phyloP scores from a whole-genome alignment of 1,140 invertebrate species.

The Meloidogyne exigua region DNA sequence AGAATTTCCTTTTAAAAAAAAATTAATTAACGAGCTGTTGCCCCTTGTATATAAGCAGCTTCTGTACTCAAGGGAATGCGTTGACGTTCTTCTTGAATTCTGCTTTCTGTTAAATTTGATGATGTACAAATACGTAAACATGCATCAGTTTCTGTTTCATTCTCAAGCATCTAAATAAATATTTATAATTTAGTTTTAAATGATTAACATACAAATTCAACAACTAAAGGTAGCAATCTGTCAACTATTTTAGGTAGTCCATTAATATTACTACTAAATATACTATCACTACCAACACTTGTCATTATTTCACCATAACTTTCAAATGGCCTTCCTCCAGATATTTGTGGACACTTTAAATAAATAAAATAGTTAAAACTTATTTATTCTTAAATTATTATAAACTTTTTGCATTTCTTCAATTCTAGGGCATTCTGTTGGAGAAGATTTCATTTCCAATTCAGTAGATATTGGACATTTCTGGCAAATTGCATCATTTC shows the following conservation, averaged over 20 bases:
- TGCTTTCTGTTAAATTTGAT: conserved; percentile 13
- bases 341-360: conserved; percentile 12
- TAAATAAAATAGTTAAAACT: too few species aligned
- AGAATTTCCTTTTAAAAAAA: background rate
- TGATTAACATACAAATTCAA: conserved; percentile 52
- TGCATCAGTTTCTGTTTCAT: conserved; percentile 57
- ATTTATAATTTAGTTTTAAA: background rate
- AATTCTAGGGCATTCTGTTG: conserved; percentile 44
- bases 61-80: conserved; percentile 56
- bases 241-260: conserved; percentile 38
- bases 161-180: conserved; percentile 54
- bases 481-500: conserved; percentile 51
- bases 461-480: conserved; percentile 53
- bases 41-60: conserved; percentile 62
- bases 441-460: conserved; percentile 26
- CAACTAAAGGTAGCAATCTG: conserved; percentile 42
- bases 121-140: conserved; percentile 44
- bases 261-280: background rate
- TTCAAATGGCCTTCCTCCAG: background rate
- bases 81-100: conserved; percentile 25
- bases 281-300: background rate
- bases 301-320: conserved; percentile 2
- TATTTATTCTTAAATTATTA: too few species aligned
- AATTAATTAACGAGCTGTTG: conserved; percentile 53
- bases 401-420: conserved; percentile 9